Conservation (phyloP, 2,797 vertebrate species). For the Acanthornis magna region DNA sequence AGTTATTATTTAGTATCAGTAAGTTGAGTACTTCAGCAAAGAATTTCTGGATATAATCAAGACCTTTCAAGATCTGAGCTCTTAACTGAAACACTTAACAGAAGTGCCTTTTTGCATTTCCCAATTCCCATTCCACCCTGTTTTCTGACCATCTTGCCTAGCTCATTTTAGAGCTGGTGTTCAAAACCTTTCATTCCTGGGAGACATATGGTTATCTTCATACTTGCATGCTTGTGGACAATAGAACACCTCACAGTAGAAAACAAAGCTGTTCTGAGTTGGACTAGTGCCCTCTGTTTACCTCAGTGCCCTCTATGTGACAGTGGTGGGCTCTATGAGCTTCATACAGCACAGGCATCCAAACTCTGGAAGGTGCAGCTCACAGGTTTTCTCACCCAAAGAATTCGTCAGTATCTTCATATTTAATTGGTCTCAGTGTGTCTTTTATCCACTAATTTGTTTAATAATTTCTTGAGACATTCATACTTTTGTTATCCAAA, state of each 20-base stretch:
- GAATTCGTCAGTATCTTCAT: neutral
- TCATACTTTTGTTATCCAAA: neutral
- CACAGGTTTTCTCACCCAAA: neutral
- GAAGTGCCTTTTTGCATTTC: neutral
- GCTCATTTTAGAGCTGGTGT: neutral
- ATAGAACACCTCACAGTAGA: neutral
- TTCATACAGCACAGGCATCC: neutral
- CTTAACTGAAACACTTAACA: neutral
- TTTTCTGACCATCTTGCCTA: neutral
- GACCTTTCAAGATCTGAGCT: neutral
- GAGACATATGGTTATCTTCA: neutral
- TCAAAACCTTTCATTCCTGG: neutral
- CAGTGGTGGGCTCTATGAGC: neutral
- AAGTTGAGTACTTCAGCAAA: constrained; percentile 14
- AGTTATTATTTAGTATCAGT: constrained; percentile 17
- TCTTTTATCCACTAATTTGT: neutral
- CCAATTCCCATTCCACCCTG: neutral
- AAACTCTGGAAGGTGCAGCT: neutral
- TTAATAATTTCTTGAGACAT: neutral
- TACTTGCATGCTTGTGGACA: neutral
- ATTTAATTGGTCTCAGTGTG: neutral
- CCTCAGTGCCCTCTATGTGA: neutral
- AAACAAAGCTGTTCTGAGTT: neutral
- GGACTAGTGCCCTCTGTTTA: neutral
- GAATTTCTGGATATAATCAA: constrained; percentile 23